Conservation (phyloP, 2,888 invertebrate species). For the Xylota sylvarum region DNA sequence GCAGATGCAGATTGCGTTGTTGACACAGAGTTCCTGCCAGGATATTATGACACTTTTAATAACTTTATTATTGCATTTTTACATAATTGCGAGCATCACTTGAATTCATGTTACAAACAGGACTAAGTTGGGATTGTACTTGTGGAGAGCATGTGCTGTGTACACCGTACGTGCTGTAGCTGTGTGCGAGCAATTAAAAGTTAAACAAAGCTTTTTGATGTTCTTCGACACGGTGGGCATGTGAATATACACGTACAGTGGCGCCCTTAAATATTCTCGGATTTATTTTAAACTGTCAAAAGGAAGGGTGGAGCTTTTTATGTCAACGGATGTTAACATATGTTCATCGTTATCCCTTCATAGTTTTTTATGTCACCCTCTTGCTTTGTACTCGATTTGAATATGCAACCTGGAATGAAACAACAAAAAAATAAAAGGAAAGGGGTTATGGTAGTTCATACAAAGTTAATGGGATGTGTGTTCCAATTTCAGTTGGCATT, state of each 20-base stretch:
- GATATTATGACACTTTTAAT: conserved; percentile 84
- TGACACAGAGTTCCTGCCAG: conserved; percentile 68
- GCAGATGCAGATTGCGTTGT: not conserved
- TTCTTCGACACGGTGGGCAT: conserved; percentile 43
- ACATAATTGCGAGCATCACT: conserved; percentile 67
- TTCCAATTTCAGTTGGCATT: conserved; percentile 32
- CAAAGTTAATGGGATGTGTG: conserved; percentile 46
- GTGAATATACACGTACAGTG: conserved; percentile 14
- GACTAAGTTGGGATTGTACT: conserved; percentile 17
- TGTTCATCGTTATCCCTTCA: conserved; percentile 31
- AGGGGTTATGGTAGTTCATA: conserved; percentile 10
- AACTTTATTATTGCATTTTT: conserved; percentile 84
- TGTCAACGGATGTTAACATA: conserved; percentile 35
- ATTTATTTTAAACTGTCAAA: conserved; percentile 55
- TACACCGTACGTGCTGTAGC: not conserved
- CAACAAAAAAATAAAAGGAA: not conserved
- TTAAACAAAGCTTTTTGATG: conserved; percentile 65
- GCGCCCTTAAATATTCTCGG: conserved; percentile 55
- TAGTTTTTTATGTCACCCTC: not conserved
- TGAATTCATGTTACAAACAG: conserved; percentile 34
- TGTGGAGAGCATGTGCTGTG: not conserved
- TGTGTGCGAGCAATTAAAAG: conserved; percentile 61
- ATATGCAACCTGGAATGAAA: conserved; percentile 34
- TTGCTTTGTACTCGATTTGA: conserved; percentile 29
- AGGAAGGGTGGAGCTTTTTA: conserved; percentile 20